These are phyloP conservation scores for Poeciliopsis presidionis DNA, from an alignment of 2,797 vertebrate species.

Conservation along the genomic window DNA sequence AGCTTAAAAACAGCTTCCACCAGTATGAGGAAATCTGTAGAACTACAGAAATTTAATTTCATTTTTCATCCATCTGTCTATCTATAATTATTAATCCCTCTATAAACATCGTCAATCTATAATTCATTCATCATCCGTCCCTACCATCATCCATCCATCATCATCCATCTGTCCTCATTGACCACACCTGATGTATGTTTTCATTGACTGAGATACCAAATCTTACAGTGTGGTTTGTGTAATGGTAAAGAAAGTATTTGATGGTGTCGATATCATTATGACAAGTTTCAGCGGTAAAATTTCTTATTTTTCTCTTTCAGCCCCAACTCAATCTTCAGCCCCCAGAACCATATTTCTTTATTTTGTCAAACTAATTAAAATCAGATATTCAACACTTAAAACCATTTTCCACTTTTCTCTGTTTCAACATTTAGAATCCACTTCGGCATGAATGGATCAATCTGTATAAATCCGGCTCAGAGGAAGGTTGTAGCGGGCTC, in stretches of 20 bases:
- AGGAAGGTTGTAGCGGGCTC: slow-evolving; percentile 68
- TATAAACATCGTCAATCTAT: not conserved
- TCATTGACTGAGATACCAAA: not conserved
- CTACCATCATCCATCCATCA: not conserved
- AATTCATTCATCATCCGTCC: not conserved
- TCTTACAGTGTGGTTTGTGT: not conserved
- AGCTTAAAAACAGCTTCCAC: not conserved
- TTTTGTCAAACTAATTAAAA: slow-evolving; percentile 15
- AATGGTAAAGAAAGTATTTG: not conserved
- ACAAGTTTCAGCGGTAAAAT: not conserved
- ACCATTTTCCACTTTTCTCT: slow-evolving; percentile 1
- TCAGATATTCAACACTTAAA: slow-evolving; percentile 14
- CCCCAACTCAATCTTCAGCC: not conserved
- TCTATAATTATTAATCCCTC: not conserved
- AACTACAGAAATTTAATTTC: not conserved
- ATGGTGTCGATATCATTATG: not conserved
- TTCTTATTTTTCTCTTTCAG: not conserved
- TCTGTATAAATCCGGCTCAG: slow-evolving; percentile 84
- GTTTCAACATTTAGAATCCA: slow-evolving; percentile 83
- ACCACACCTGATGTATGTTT: not conserved
- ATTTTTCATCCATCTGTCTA: not conserved
- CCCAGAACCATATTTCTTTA: not conserved
- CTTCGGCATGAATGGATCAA: slow-evolving; percentile 95
- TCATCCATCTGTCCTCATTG: not conserved
- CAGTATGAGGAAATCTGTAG: not conserved